A percentile compares a stretch with the other conserved stretches of the same genome.
phyloP scores from a whole-genome alignment of 2,888 invertebrate genomes.

The Saturnia pavonia region DNA sequence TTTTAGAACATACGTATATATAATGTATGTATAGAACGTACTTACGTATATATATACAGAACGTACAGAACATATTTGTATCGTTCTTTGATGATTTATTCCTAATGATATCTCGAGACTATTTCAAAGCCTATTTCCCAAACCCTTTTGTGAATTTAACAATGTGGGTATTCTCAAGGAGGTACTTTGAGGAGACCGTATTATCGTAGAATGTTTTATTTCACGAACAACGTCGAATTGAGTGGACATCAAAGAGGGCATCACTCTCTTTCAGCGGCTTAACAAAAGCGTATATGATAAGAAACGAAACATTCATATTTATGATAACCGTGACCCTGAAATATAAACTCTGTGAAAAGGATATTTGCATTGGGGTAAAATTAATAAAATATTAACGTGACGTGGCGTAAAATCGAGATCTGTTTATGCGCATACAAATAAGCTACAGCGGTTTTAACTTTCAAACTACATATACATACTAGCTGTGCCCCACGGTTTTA shows the following conservation, averaged over 20 bases:
- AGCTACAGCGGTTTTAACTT: background rate
- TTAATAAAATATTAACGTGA: background rate
- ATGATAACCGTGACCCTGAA: conserved; percentile 3
- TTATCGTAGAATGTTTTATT: no score
- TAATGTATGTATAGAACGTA: no score
- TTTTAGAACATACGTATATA: no score
- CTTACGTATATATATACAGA: no score
- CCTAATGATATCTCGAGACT: conserved; percentile 2
- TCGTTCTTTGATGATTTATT: conserved; percentile 6
- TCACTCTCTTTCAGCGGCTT: background rate
- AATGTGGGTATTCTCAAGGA: conserved; percentile 18
- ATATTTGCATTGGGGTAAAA: background rate
- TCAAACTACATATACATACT: background rate
- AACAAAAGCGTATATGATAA: background rate
- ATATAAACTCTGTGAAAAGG: background rate
- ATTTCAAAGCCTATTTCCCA: conserved; percentile 11
- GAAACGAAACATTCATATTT: background rate
- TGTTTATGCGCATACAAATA: background rate
- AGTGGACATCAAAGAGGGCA: background rate
- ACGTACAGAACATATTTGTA: background rate
- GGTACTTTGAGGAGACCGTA: background rate
- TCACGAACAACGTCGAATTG: background rate
- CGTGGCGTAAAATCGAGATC: background rate
- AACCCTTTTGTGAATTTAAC: conserved; percentile 19
- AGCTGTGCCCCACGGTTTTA: background rate